Conservation (phyloP, 2,888 invertebrate species). For the Xylota segnis region DNA sequence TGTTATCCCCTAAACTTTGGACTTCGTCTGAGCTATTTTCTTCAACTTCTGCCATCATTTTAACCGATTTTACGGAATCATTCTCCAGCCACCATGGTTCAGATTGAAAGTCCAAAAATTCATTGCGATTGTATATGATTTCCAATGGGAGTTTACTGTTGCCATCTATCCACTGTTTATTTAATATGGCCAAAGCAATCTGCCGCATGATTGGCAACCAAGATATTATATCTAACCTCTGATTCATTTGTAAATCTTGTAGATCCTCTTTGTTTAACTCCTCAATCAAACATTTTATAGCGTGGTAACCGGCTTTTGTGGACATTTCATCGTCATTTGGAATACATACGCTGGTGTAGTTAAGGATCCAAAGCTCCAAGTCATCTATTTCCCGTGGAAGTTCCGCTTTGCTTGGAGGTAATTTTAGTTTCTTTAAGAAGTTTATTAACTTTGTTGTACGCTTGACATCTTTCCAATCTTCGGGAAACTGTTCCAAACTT, state of each 20-base stretch:
- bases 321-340: conserved; percentile 78
- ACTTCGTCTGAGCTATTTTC: conserved; percentile 11
- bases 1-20: conserved; percentile 16
- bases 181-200: conserved; percentile 78
- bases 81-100: conserved; percentile 81
- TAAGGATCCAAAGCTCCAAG: conserved; percentile 79
- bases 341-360: conserved; percentile 78
- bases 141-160: conserved; percentile 74
- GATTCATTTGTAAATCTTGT: conserved; percentile 48
- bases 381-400: conserved; percentile 72
- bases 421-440: conserved; percentile 86
- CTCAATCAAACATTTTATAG: conserved; percentile 79
- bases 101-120: conserved; percentile 77
- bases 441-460: conserved; percentile 85
- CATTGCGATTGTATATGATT: conserved; percentile 81
- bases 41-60: conserved; percentile 38
- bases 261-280: conserved; percentile 76
- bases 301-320: conserved; percentile 79
- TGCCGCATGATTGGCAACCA: conserved; percentile 81
- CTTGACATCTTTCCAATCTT: conserved; percentile 85
- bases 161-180: conserved; percentile 58
- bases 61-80: conserved; percentile 77
- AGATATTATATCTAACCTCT: conserved; percentile 74
- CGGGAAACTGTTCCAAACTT: conserved; percentile 88
- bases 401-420: conserved; percentile 80